phyloP scores from a whole-genome alignment of 2,113 vertebrate species.

The Stegostoma tigrinum region DNA sequence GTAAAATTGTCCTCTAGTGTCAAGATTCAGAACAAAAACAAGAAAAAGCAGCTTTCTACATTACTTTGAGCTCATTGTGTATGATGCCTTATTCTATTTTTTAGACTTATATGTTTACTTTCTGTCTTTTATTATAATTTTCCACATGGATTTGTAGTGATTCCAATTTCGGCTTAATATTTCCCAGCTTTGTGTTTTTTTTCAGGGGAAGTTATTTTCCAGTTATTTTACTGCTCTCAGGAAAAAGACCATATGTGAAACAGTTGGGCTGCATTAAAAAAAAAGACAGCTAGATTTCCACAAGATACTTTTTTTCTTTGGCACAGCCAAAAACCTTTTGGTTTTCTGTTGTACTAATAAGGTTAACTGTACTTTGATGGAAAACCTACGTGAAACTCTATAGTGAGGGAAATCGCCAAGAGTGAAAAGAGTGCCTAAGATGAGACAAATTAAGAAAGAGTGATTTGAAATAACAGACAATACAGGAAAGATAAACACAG shows the following conservation, averaged over 20 bases:
- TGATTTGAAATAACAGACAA: neutral
- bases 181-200: conserved; percentile 53
- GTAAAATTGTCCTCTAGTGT: neutral
- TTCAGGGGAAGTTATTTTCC: conserved; percentile 44
- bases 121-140: conserved; percentile 46
- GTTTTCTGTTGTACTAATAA: neutral
- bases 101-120: neutral
- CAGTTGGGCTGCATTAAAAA: conserved; percentile 37
- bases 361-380: neutral
- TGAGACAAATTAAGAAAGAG: neutral
- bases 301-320: neutral
- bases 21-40: neutral
- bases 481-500: neutral
- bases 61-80: neutral
- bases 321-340: conserved; percentile 36
- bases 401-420: neutral
- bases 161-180: conserved; percentile 49
- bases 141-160: conserved; percentile 56
- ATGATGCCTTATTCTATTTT: neutral
- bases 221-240: conserved; percentile 43
- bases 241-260: conserved; percentile 47
- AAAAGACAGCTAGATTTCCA: neutral
- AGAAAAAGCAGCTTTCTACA: neutral
- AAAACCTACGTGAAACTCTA: neutral
- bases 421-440: neutral